Percentiles rank a stretch among this genome's conserved stretches.
Conservation (phyloP, 1,140 invertebrate genomes). For the Asbolus verrucosus region DNA sequence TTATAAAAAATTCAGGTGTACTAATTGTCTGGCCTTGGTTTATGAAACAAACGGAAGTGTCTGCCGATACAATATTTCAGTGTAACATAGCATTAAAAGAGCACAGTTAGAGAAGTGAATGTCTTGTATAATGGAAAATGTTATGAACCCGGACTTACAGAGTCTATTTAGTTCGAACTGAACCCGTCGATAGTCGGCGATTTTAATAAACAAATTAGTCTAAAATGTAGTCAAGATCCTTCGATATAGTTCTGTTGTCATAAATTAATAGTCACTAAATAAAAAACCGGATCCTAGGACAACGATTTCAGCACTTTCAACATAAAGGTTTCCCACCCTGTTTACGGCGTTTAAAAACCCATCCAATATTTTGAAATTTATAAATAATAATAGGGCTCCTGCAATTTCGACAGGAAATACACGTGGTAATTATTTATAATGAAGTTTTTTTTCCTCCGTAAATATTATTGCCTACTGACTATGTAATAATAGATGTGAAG, state of each 20-base stretch:
- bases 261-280: background rate
- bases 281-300: constrained; percentile 4
- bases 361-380: constrained; percentile 36
- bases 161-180: constrained; percentile 22
- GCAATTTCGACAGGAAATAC: constrained; percentile 23
- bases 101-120: constrained; percentile 33
- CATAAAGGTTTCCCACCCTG: constrained; percentile 14
- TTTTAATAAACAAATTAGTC: constrained; percentile 38
- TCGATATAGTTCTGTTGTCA: constrained; percentile 15
- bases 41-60: constrained; percentile 5
- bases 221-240: background rate
- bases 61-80: constrained; percentile 10
- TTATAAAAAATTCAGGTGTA: no score
- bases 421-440: constrained; percentile 35
- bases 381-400: constrained; percentile 25
- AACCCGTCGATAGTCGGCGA: constrained; percentile 5
- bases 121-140: constrained; percentile 35
- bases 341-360: constrained; percentile 7
- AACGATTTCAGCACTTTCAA: background rate
- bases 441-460: constrained; percentile 27
- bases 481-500: constrained; percentile 11
- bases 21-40: background rate
- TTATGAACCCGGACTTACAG: constrained; percentile 35
- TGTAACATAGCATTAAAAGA: constrained; percentile 4
- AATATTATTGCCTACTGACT: constrained; percentile 16